Evolutionary conservation across 1,140 invertebrate genomes (phyloP), one percentile per base, ranked within the genome.

Genomic region (Lasaia peninsularis): DNA sequence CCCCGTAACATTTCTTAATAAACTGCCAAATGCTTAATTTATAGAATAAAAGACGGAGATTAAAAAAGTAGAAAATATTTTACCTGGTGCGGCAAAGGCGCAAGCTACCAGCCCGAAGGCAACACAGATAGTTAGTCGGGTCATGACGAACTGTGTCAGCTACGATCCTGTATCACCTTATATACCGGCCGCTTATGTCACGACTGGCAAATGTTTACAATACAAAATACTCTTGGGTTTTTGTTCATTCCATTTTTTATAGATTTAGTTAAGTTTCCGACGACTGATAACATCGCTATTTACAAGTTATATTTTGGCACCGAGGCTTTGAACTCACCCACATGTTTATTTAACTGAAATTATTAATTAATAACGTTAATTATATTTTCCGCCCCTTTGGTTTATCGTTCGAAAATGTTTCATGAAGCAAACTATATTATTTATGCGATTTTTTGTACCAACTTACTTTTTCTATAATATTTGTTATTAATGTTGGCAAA

Each of bases 31-130:
- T 4, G 0, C 9, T 18, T 16, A 44, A 20, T 35, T 34, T 24
- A 2, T 50, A 16, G 28, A 40, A 21, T n/a, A 52, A 44, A 40
- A 33, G n/a, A 20, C 37, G 18, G 48, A 48, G 1, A 24, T 2
- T 24, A 24, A 56, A 28, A 28, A 35, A 37, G 5, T 28, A 10
- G 9, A 31, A 44, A 49, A 40, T 35, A 60, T 11, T n/a, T 37
- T 77, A 77, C 77, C 75, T 80, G 78, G 75, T 6, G 71, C 72
- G 11, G 78, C 75, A 54, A 69, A 62, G 9, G 65, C 57, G 58
- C 69, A 73, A 44, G 67, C 70, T 16, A 76, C 14, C 2, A 80
- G 72, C 40, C 71, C 75, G 40, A 80, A 53, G 58, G 67, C 71
- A 24, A 77, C 33, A 14, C 62, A 63, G 8, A 77, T 33, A 37